Percentiles rank a stretch among this genome's conserved stretches.
Conservation (phyloP, 2,797 vertebrate species). For the Fistularia tabacaria region DNA sequence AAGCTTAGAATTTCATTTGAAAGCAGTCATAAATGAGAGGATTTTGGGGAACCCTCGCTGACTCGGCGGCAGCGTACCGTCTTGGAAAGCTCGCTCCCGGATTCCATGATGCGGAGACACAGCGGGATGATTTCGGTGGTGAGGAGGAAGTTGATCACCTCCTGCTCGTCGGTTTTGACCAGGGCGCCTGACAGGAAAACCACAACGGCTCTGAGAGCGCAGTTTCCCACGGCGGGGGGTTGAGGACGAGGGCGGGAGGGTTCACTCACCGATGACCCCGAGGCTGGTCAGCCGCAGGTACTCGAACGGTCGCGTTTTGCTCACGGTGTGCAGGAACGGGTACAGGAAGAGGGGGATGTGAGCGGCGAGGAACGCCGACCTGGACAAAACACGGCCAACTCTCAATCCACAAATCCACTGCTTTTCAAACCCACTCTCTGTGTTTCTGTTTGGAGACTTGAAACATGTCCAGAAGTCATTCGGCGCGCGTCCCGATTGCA, state of each 20-base stretch:
- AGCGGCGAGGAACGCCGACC: conserved; percentile 80
- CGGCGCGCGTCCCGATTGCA: too few species aligned
- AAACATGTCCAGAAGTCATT: too few species aligned
- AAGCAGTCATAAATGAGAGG: too few species aligned
- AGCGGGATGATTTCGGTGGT: conserved; percentile 98
- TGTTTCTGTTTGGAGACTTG: too few species aligned
- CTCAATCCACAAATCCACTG: too few species aligned
- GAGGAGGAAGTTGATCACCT: conserved; percentile 97
- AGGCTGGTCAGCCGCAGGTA: conserved; percentile 97
- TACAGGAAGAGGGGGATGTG: conserved; percentile 86
- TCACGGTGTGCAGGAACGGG: conserved; percentile 97
- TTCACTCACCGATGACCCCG: conserved; percentile 87
- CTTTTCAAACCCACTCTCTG: too few species aligned
- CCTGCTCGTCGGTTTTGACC: conserved; percentile 98
- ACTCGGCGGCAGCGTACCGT: conserved; percentile 73
- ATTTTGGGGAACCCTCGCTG: too few species aligned
- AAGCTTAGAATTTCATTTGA: too few species aligned
- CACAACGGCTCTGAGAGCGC: not conserved
- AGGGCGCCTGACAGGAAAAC: conserved; percentile 79
- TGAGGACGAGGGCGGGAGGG: not conserved
- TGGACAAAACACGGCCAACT: conserved; percentile 38
- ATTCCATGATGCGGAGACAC: conserved; percentile 98
- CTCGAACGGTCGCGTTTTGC: conserved; percentile 96
- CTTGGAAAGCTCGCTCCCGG: conserved; percentile 97
- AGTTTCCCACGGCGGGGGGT: not conserved